These are phyloP conservation scores for Aix galericulata DNA, from an alignment of 2,113 vertebrate genomes.

Conservation along the genomic window DNA sequence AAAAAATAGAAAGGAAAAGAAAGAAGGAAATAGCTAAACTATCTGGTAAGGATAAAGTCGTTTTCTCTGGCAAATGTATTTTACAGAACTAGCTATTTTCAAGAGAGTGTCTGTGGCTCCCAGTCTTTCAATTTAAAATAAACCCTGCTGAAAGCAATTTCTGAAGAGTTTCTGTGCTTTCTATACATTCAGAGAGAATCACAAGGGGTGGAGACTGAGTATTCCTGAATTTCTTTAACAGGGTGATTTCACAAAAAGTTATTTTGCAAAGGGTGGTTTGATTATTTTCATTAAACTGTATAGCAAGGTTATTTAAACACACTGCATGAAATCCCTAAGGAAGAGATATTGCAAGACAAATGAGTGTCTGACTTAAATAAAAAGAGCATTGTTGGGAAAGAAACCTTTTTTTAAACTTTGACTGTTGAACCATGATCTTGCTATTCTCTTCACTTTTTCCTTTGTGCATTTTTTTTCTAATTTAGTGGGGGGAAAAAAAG, in stretches of 20 bases:
- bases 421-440: not conserved
- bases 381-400: not conserved
- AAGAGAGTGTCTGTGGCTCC: rapidly evolving
- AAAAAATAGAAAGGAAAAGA: not conserved
- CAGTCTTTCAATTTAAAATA: not conserved
- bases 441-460: not conserved
- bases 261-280: not conserved
- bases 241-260: not conserved
- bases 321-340: not conserved
- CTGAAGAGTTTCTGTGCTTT: not conserved
- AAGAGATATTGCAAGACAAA: not conserved
- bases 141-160: not conserved
- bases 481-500: not conserved
- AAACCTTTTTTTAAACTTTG: not conserved
- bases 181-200: not conserved
- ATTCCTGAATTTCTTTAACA: not conserved
- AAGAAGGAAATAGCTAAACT: not conserved
- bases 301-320: not conserved
- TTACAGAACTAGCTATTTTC: not conserved
- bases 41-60: not conserved
- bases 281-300: not conserved
- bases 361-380: not conserved
- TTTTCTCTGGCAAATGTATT: not conserved
- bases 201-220: not conserved
- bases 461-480: not conserved